Base-by-base conservation (phyloP, 2,113 vertebrate genomes). In the Cyanistes caeruleus region DNA sequence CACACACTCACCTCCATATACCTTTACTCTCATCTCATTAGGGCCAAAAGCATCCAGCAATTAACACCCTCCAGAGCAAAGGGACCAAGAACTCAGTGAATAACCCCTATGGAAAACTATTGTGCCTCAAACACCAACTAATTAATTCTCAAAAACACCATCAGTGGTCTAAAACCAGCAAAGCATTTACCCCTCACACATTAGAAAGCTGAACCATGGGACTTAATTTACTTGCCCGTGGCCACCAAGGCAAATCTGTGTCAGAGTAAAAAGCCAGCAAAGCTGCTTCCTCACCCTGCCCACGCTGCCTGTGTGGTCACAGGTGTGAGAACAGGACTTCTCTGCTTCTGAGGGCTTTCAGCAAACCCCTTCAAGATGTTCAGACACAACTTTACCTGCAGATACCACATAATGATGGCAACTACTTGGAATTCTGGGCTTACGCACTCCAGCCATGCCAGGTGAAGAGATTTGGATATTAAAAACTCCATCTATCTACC, bases 11-110 rank as follows among this genome's bases (percentile, higher is more conserved):
- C 44, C 56, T 84, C 60, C 48, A 31, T 9, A 19, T 21, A 70
- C 30, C 81, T 77, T 77, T 35, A 55, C 12, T 52, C 59, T 49
- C 75, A 70, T 55, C 84, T 85, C 67, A 59, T 56, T 67, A 88
- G 59, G 92, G 59, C 64, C 60, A 31, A 49, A 86, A 84, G 48
- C 39, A 80, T 53, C n/a, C 24, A 92, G 48, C 49, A 89, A 74
- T 92, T 92, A 92, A 90, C 79, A 93, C 39, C 27, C 30, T 67
- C 43, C 60, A 3, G 6, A 84, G 83, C 76, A 95, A 58, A 62
- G n/a, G 48, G 43, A 95, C 21, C 25, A 62, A 67, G 33, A 60
- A 39, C 43, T 41, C 7, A 3, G 41, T 55, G 39, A 86, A 86
- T 43, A 91, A 83, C 14, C 21, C 31, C 49, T 49, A 22, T 6